phyloP scores from a whole-genome alignment of 23 tunicate genomes.

The Halocynthia aurantium region DNA sequence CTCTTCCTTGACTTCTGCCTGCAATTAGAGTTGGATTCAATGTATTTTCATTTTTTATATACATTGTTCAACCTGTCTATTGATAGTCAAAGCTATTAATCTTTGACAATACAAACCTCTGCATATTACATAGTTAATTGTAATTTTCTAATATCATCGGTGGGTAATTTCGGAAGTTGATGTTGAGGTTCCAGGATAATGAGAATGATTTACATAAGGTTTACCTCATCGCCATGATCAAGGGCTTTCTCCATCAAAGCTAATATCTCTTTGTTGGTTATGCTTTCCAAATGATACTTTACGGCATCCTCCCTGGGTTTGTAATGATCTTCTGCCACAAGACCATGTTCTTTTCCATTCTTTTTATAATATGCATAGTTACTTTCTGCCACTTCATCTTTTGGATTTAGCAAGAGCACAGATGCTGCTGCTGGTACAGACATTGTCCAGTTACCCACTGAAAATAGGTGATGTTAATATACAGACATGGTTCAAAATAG shows the following conservation, averaged over 20 bases:
- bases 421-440: conserved; percentile 60
- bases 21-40: not conserved
- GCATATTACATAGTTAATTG: no score
- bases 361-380: conserved; percentile 37
- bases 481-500: not conserved
- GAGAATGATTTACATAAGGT: no score
- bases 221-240: conserved; percentile 7
- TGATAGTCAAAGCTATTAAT: no score
- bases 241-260: conserved; percentile 1
- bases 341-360: conserved; percentile 9
- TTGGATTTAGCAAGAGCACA: conserved; percentile 28
- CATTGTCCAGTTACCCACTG: conserved; percentile 19
- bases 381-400: conserved; percentile 18
- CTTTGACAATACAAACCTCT: no score
- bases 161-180: no score
- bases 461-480: not conserved
- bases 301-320: conserved; percentile 38
- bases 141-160: no score
- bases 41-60: no score
- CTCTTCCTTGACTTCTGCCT: conserved; percentile 5
- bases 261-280: not conserved
- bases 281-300: conserved; percentile 7
- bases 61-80: no score
- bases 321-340: conserved; percentile 1
- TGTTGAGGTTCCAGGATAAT: no score